Percentiles rank a stretch among this genome's conserved stretches.
Evolutionary conservation across 2,113 vertebrate species (phyloP).

Genomic region (Galeopterus variegatus): DNA sequence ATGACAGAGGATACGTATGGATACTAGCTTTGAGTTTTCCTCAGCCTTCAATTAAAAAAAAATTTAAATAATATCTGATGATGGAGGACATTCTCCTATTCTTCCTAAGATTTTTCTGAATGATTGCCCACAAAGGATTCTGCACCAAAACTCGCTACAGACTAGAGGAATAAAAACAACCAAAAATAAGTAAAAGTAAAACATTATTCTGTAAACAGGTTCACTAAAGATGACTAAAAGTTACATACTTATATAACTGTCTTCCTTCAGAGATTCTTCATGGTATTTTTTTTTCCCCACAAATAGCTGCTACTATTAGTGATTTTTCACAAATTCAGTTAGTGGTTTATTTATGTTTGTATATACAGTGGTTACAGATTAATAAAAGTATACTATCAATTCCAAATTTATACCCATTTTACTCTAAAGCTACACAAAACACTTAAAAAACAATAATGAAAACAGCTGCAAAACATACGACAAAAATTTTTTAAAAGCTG

Average conservation of each 20-base stretch:
- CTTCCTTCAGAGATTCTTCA: background rate
- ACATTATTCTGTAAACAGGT: conserved; percentile 22
- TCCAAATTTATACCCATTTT: conserved; percentile 20
- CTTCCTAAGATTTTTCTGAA: conserved; percentile 53
- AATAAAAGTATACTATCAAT: conserved; percentile 29
- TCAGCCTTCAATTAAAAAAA: conserved; percentile 36
- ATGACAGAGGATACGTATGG: background rate
- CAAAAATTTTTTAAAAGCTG: conserved; percentile 7
- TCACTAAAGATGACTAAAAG: background rate
- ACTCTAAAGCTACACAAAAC: conserved; percentile 44
- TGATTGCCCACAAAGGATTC: conserved; percentile 34
- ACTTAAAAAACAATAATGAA: conserved; percentile 2
- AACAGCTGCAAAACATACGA: conserved; percentile 11
- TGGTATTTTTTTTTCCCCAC: background rate
- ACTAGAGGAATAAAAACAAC: background rate
- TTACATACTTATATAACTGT: background rate
- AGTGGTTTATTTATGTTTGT: background rate
- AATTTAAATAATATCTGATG: background rate
- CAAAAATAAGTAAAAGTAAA: conserved; percentile 48
- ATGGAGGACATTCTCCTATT: conserved; percentile 26
- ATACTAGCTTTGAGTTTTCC: conserved; percentile 18
- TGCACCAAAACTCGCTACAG: background rate
- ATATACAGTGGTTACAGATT: background rate
- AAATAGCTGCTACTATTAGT: background rate
- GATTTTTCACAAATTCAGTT: conserved; percentile 46